Evolutionary conservation across 1,140 invertebrate genomes (phyloP).

Genomic region (Brachionus paranguensis): DNA sequence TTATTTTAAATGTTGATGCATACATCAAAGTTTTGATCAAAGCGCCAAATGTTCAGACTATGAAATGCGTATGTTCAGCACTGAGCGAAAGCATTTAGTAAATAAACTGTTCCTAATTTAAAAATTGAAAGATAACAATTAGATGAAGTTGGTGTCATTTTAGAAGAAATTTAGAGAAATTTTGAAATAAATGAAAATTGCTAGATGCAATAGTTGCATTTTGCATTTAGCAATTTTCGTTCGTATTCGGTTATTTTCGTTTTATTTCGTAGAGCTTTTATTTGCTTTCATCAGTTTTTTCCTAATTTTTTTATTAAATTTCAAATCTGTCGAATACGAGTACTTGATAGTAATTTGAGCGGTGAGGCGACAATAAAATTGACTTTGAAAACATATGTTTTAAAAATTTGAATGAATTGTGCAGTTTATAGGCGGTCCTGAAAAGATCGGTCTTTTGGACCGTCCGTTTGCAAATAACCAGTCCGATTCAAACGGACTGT

Average conservation of each 20-base stretch:
- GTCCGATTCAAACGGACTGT: too few species aligned
- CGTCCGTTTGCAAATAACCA: too few species aligned
- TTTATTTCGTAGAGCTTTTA: not conserved
- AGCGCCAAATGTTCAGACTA: not conserved
- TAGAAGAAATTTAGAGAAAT: not conserved
- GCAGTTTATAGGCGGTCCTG: not conserved
- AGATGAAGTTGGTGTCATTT: not conserved
- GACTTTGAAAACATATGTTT: slow-evolving; percentile 18
- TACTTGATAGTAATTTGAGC: not conserved
- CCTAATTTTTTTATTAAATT: not conserved
- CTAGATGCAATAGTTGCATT: not conserved
- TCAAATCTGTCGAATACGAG: not conserved
- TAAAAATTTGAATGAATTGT: not conserved
- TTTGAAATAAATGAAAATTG: not conserved
- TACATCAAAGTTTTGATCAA: not conserved
- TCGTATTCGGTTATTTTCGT: not conserved
- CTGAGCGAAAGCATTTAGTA: not conserved
- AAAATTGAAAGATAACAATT: not conserved
- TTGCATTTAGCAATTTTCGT: not conserved
- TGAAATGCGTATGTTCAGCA: not conserved
- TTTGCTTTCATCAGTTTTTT: not conserved
- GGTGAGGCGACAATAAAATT: not conserved
- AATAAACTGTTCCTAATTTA: not conserved
- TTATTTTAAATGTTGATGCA: not conserved
- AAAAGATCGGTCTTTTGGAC: too few species aligned